Base-by-base conservation (phyloP, 2,888 invertebrate species). In the Amaurobius ferox region DNA sequence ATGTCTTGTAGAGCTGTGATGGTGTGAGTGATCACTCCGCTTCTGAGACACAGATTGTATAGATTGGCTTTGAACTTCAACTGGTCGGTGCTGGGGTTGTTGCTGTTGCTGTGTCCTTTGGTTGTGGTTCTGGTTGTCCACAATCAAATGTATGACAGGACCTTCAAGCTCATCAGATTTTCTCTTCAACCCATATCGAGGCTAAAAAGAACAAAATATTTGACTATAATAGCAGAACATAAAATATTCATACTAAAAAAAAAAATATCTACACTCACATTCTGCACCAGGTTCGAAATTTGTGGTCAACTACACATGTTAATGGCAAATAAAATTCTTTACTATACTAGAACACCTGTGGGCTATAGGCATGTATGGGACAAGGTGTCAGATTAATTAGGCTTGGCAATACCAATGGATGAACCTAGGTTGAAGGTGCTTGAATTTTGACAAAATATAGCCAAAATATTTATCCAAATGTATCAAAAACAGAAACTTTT, bases 121-220 rank as follows among this genome's bases (percentile, higher is more conserved):
- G 13, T 73, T 61, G 40, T 68, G 74, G 1, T 44, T 9, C 16
- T 79, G 74, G 23, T 76, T 79, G 16, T 86, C 86, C 23, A 83
- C 76, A 9, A 79, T 70, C 35, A 79, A 39, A 23, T 76, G 86
- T 29, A 86, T 79, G n/a, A 78, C 90, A 86, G 80, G 85, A 32
- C 83, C 74, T 66, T 91, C 90, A 88, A 90, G 76, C 29, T 90
- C 90, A 79, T 90, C 90, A 88, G 90, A 90, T 89, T 91, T 91
- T 78, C 91, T 90, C 89, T 91, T 91, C 88, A 91, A 88, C 67
- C 91, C 91, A 89, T 90, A 91, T 88, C 90, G 89, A 74, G 88
- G 87, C 81, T 81, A 26, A 48, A 78, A 72, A n/a, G 19, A 5
- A 26, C 26, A 9, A 19, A 16, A 16, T 2, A 44, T 2, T 16